These are phyloP conservation scores for Mastigias papua DNA, from an alignment of 30 jellyfish, hydroid and myxozoan genomes.

Conservation along the genomic window DNA sequence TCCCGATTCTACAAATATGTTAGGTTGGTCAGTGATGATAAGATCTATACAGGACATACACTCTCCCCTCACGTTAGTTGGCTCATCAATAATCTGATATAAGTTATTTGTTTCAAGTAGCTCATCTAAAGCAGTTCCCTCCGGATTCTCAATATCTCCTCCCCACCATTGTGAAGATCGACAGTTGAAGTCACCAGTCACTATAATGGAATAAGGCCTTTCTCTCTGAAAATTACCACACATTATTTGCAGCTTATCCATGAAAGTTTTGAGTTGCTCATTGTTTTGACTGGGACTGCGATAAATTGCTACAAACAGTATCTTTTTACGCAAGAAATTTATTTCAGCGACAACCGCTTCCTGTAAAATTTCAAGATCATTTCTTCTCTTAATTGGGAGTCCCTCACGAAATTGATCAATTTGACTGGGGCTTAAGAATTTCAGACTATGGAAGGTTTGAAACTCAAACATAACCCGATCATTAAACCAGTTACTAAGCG, in stretches of 20 bases:
- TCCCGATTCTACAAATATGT: conserved; percentile 60
- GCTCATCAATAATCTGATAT: conserved; percentile 51
- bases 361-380: conserved; percentile 38
- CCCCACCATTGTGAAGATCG: conserved; percentile 72
- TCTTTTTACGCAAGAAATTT: conserved; percentile 17
- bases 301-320: conserved; percentile 15
- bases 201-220: conserved; percentile 19
- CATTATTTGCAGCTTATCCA: conserved; percentile 9
- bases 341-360: conserved; percentile 42
- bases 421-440: too few relatives aligned
- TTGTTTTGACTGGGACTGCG: conserved; percentile 48
- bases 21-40: conserved; percentile 70
- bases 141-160: conserved; percentile 41
- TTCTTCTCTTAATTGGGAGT: conserved; percentile 45
- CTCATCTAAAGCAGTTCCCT: conserved; percentile 71
- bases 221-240: background rate
- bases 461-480: too few relatives aligned
- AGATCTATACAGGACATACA: conserved; percentile 66
- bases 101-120: conserved; percentile 58
- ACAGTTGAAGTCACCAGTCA: conserved; percentile 47
- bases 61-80: conserved; percentile 53
- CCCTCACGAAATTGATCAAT: conserved; percentile 54
- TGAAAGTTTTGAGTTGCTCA: conserved; percentile 16
- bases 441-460: too few relatives aligned
- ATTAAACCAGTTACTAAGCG: too few relatives aligned